phyloP scores from a whole-genome alignment of 2,113 vertebrate genomes.

The Vidua chalybeata region DNA sequence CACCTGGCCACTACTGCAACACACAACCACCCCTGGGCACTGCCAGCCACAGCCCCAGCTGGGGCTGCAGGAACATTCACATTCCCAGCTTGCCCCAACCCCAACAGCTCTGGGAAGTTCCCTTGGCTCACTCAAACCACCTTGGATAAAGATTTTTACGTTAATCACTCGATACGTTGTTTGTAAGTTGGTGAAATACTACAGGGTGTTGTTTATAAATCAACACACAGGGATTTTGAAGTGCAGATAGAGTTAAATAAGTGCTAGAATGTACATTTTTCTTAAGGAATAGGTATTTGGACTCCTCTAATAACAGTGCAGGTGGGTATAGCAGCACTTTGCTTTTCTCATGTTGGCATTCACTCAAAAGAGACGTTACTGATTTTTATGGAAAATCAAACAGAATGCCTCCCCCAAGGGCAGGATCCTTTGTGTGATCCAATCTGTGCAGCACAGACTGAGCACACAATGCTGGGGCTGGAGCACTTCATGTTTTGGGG shows the following conservation, averaged over 20 bases:
- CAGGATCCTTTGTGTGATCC: not conserved
- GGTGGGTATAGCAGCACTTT: not conserved
- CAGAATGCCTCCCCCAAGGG: not conserved
- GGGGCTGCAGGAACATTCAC: not conserved
- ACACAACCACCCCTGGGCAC: constrained; percentile 20
- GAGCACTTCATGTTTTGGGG: fast-evolving
- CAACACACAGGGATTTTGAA: fast-evolving
- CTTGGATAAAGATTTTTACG: fast-evolving
- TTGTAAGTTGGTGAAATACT: not conserved
- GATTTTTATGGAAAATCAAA: not conserved
- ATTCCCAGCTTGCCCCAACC: not conserved
- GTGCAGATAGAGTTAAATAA: not conserved
- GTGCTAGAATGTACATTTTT: not conserved
- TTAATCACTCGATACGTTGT: fast-evolving
- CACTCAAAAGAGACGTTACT: fast-evolving
- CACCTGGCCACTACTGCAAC: constrained; percentile 78
- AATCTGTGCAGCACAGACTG: not conserved
- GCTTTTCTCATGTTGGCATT: not conserved
- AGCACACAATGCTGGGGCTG: not conserved
- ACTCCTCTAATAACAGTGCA: not conserved
- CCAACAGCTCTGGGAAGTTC: not conserved
- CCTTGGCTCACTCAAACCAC: not conserved
- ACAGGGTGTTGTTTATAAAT: not conserved
- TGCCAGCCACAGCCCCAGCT: not conserved
- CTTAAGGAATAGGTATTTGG: not conserved